Base-by-base conservation (phyloP, 2,113 vertebrate species). In the Chlorodrepanis virens region DNA sequence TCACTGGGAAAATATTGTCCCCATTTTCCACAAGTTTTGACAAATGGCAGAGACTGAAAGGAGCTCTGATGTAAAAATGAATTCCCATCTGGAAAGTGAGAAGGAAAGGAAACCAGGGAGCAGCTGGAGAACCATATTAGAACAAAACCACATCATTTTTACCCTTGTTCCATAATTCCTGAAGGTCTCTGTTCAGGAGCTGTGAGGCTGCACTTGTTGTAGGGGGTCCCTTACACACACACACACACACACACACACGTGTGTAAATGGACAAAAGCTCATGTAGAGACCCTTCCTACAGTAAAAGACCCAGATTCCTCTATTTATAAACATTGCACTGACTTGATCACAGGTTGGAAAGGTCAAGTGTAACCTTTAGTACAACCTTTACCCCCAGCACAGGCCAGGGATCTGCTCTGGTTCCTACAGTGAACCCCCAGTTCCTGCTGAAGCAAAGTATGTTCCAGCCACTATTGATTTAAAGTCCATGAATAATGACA, bases 1-100 rank as follows among this genome's bases (percentile, higher is more conserved):
- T 87, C 60, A 0, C 2, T 16, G n/a, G 65, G 47, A 71, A 88
- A 40, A 39, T 1, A 3, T 0, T 42, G 65, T 4, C 54, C 23
- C 65, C 20, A 1, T 67, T 78, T 74, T 8, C 65, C 63, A 47
- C 3, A 11, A 12, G 42, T n/a, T 83, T 21, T 79, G 29, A 35
- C 52, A 71, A 87, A 67, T 4, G 11, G 21, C 65, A 22, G 39
- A 2, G 44, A 39, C 3, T 42, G 56, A 67, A 81, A 70, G 0
- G 10, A 54, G 50, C 24, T 22, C 28, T 65, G 72, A 18, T 60
- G 50, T 49, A 14, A 68, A 78, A 64, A 56, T 22, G 5, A 23
- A 22, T 71, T 75, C 75, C 85, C 70, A 59, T 71, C 52, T 75
- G 67, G 67, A 49, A 85, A 69, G 49, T 7, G 44, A 64, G 27